Evolutionary conservation across 2,797 vertebrate species (phyloP).

Genomic region (Gastrophryne carolinensis): DNA sequence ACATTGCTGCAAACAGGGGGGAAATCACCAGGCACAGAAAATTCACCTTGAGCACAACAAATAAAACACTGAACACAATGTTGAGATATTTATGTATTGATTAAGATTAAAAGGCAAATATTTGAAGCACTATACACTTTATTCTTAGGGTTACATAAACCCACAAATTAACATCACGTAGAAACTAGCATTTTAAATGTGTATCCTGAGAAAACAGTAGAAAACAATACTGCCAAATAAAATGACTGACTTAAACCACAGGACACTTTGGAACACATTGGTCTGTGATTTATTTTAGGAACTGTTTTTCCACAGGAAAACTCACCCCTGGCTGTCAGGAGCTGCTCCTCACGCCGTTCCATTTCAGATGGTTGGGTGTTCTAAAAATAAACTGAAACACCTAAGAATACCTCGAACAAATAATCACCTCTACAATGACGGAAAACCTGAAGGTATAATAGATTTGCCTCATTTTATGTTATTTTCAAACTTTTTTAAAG

Average conservation of each 20-base stretch:
- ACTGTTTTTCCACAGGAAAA: not conserved
- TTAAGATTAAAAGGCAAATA: no score
- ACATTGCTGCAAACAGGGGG: no score
- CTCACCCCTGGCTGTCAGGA: not conserved
- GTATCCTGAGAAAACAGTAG: not conserved
- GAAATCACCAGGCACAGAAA: no score
- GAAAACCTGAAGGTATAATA: no score
- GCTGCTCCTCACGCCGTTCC: not conserved
- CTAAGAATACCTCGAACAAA: not conserved
- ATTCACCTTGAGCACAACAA: no score
- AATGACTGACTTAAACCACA: not conserved
- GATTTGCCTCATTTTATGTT: no score
- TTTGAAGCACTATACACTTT: no score
- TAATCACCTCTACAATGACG: not conserved
- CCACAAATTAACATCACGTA: no score
- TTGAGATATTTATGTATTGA: no score
- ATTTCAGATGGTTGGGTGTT: not conserved
- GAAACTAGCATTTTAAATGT: not conserved
- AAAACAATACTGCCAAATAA: not conserved
- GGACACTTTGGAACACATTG: not conserved
- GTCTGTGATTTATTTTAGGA: conserved; percentile 3
- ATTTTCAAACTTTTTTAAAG: no score
- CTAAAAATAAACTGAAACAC: not conserved
- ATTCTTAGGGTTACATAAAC: no score
- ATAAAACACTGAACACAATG: no score